Base-by-base conservation (phyloP, 2,797 vertebrate species). In the Oreortyx pictus region DNA sequence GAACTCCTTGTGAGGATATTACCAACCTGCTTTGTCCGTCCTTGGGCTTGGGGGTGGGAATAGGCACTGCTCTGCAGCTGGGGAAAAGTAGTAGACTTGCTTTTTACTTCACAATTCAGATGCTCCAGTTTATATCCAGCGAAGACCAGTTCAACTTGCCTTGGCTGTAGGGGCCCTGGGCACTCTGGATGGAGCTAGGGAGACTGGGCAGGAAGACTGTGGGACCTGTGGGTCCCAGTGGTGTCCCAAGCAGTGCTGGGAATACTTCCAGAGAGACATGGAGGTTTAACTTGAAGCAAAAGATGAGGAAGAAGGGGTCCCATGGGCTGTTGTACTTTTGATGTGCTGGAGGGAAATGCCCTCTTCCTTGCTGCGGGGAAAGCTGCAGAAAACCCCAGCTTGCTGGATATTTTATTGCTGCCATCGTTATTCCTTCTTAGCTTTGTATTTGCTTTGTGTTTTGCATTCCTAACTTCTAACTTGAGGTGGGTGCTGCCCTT, bases 201-300 rank as follows among this genome's bases (percentile, higher is more conserved):
- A 16, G 6, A 8, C 18, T 0, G 1, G n/a, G 39, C 35, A 23
- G 11, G 29, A 13, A 3, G 46, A 52, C 39, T 59, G 27, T 52
- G 23, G 57, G n/a, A n/a, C n/a, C n/a, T n/a, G n/a, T n/a, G 56
- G 54, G 35, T n/a, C 23, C 24, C 29, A 11, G 4, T 6, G 8
- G 23, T 22, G n/a, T 49, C 65, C 17, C 33, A 19, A 6, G 10
- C 43, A 88, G 46, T 31, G 47, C 16, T 52, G 27, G 29, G 27
- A 52, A 16, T 16, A 9, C 2, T 64, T 37, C 9, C 46, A 6
- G 3, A 27, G 25, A 18, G 35, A 52, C 22, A 57, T 67, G 70
- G n/a, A 15, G 22, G 9, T 47, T 43, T n/a, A n/a, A 67, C 25
- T 88, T 31, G 27, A 31, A 47, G 35, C 0, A 16, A 41, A 78